Conservation (phyloP, 1,140 invertebrate species). For the Papilio dardanus region DNA sequence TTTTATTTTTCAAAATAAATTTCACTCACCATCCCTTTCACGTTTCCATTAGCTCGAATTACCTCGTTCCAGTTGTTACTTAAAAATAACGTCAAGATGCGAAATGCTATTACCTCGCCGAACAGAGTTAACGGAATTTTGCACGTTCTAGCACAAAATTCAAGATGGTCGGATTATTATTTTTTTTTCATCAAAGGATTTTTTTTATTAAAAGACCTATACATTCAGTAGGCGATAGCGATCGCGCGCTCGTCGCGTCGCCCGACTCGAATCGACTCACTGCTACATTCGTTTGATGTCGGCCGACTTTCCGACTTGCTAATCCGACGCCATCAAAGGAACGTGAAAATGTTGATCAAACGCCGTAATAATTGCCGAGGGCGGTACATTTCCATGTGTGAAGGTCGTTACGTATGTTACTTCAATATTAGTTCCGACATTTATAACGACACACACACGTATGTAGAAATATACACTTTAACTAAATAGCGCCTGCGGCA, state of each 20-base stretch:
- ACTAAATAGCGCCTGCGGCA: too few relatives aligned
- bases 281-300: conserved; percentile 16
- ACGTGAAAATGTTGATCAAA: conserved; percentile 20
- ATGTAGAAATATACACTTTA: too few relatives aligned
- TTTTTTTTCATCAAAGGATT: conserved; percentile 18
- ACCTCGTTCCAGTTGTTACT: conserved; percentile 24
- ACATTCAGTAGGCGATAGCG: background rate
- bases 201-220: conserved; percentile 7
- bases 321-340: background rate
- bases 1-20: conserved; percentile 28
- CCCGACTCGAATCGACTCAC: background rate
- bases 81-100: conserved; percentile 23
- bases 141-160: conserved; percentile 6
- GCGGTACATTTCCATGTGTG: background rate
- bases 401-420: background rate
- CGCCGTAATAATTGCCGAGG: conserved; percentile 9
- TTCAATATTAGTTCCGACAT: background rate
- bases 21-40: conserved; percentile 25
- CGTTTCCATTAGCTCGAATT: conserved; percentile 25
- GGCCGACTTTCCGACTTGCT: background rate
- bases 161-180: background rate
- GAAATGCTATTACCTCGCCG: conserved; percentile 10
- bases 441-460: background rate
- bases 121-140: conserved; percentile 20
- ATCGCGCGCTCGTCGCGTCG: background rate